Conservation (phyloP, 2,113 vertebrate genomes). For the Buteo buteo region DNA sequence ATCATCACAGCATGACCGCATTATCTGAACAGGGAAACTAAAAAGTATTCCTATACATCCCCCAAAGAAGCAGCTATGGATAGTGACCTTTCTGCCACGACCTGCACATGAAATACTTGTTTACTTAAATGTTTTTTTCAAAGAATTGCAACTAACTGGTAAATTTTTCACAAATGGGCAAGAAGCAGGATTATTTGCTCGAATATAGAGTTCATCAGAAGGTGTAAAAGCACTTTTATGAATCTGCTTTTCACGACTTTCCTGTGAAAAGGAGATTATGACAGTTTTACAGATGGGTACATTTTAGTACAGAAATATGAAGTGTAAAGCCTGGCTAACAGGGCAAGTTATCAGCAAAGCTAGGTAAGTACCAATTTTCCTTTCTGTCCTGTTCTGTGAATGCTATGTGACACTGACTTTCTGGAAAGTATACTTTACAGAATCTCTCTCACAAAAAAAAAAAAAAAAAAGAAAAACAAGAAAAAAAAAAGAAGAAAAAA, state of each 20-base stretch:
- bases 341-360: background rate
- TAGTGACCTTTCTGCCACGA: background rate
- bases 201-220: background rate
- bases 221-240: background rate
- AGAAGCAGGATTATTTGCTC: background rate
- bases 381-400: background rate
- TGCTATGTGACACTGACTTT: background rate
- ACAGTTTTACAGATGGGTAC: background rate
- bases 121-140: background rate
- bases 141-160: background rate
- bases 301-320: background rate
- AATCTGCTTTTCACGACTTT: background rate
- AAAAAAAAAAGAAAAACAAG: too few species aligned
- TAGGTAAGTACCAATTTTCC: background rate
- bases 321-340: background rate
- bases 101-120: background rate
- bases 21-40: background rate
- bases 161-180: background rate
- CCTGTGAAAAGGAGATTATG: background rate
- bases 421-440: background rate
- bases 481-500: background rate
- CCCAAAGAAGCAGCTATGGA: background rate
- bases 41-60: background rate
- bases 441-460: background rate
- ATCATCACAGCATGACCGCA: background rate